Base-by-base conservation (phyloP, 1,140 invertebrate genomes). In the Lepidurus packardi region DNA sequence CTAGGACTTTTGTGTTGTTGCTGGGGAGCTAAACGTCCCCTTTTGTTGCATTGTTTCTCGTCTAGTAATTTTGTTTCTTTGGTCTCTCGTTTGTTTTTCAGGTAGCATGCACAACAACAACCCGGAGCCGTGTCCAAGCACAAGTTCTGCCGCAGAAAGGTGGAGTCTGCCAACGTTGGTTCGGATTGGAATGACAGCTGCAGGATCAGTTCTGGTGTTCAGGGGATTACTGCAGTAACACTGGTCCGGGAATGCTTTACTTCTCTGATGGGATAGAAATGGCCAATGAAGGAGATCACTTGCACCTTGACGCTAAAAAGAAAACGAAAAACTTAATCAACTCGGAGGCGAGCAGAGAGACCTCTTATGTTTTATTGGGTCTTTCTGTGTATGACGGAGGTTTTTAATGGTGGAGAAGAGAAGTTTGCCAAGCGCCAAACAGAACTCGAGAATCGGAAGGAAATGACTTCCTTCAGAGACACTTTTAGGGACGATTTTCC, bases 171-270 rank as follows among this genome's bases (percentile, higher is more conserved):
- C 53, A 65, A 65, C 53, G 21, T 65, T 13, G 53, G 4, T 65
- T 65, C 53, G 53, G 21, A 65, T 65, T 21, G 53, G 53, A 65
- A 65, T 65, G 53, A 65, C 53, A n/a, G 53, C 53, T 65, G 53
- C 53, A 65, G 53, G 53, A 65, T 65, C 53, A 65, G 53, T 21
- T 9, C 53, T 65, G 16, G 13, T 65, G 53, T 65, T 65, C 13
- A 65, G 53, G 9, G 53, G 53, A 65, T n/a, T 65, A 21, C 16
- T 65, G 21, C 53, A 65, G 53, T 65, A 65, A 21, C 53, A 21
- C 16, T 21, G 34, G 34, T n/a, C 21, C 53, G 4, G 53, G 53
- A 65, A 65, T n/a, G 53, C 53, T 1, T 65, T 65, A n/a, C 21
- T n/a, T 65, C 16, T 21, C 53, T 13, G 21, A 65, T n/a, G 53